phyloP scores from a whole-genome alignment of 2,888 invertebrate genomes.

The Spialia ferax region DNA sequence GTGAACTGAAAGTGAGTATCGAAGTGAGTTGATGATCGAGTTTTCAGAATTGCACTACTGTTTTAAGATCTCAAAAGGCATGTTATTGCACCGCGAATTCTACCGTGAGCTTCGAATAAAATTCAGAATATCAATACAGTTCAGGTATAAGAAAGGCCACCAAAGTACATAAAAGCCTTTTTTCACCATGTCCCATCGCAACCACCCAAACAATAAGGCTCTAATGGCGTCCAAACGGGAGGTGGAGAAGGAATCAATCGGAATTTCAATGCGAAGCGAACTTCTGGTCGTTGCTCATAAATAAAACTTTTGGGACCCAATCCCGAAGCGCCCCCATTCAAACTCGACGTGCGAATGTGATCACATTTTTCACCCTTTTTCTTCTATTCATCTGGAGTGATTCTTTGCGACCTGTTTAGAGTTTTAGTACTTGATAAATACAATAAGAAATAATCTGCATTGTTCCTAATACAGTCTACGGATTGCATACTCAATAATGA shows the following conservation, averaged over 20 bases:
- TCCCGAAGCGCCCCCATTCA: slow-evolving; percentile 45
- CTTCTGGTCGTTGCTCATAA: slow-evolving; percentile 54
- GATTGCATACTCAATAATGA: too few relatives aligned
- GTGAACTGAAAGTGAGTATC: too few relatives aligned
- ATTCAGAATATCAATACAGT: too few relatives aligned
- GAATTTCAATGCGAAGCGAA: slow-evolving; percentile 29
- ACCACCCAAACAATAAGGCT: slow-evolving; percentile 55
- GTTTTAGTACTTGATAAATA: neutral
- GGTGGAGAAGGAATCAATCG: slow-evolving; percentile 41
- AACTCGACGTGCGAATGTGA: slow-evolving; percentile 26
- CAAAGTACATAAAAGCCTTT: neutral
- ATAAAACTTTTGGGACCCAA: slow-evolving; percentile 60
- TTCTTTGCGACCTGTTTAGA: neutral
- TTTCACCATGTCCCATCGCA: neutral
- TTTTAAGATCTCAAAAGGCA: too few relatives aligned
- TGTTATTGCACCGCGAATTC: too few relatives aligned
- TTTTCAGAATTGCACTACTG: too few relatives aligned
- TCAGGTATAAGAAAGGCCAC: too few relatives aligned
- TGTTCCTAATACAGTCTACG: too few relatives aligned
- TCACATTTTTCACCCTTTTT: slow-evolving; percentile 22
- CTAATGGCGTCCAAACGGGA: slow-evolving; percentile 51
- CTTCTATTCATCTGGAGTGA: neutral
- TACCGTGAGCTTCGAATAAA: too few relatives aligned
- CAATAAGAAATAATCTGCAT: too few relatives aligned
- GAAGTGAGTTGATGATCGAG: too few relatives aligned